phyloP scores from a whole-genome alignment of 2,888 invertebrate species.

The Campoplex nolae region DNA sequence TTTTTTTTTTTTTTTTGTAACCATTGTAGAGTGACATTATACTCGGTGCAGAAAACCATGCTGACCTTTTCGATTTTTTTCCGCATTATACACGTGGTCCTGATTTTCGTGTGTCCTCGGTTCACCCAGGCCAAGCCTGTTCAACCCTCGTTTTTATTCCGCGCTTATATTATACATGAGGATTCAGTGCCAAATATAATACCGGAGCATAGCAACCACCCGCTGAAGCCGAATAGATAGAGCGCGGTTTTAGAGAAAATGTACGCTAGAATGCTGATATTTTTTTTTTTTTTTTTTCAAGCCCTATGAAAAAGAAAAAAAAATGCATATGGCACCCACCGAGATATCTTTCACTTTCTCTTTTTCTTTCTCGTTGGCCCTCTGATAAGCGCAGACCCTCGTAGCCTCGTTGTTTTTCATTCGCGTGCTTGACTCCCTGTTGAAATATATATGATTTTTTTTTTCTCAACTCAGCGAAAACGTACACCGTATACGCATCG shows the following conservation, averaged over 20 bases:
- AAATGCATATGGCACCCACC: conserved; percentile 28
- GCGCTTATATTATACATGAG: conserved; percentile 19
- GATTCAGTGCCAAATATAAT: conserved; percentile 21
- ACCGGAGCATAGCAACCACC: background rate
- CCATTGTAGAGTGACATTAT: background rate
- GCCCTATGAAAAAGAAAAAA: background rate
- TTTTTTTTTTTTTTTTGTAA: background rate
- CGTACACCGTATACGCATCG: background rate
- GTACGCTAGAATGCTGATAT: conserved; percentile 14
- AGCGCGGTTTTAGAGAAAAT: conserved; percentile 33
- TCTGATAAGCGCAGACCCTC: conserved; percentile 15
- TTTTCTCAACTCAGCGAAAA: conserved; percentile 43
- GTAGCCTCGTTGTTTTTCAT: conserved; percentile 35
- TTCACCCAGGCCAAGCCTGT: conserved; percentile 72
- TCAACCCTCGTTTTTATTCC: conserved; percentile 74
- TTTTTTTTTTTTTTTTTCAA: conserved; percentile 20
- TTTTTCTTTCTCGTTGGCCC: conserved; percentile 6
- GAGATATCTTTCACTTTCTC: background rate
- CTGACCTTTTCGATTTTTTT: background rate
- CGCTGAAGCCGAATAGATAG: conserved; percentile 34
- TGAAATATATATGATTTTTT: conserved; percentile 42
- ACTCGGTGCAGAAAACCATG: background rate
- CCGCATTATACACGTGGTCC: conserved; percentile 67
- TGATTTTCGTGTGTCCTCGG: conserved; percentile 75
- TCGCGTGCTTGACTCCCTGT: background rate